These are phyloP conservation scores for Drosophila carrolli DNA, from an alignment of 1,140 invertebrate genomes.

Conservation along the genomic window DNA sequence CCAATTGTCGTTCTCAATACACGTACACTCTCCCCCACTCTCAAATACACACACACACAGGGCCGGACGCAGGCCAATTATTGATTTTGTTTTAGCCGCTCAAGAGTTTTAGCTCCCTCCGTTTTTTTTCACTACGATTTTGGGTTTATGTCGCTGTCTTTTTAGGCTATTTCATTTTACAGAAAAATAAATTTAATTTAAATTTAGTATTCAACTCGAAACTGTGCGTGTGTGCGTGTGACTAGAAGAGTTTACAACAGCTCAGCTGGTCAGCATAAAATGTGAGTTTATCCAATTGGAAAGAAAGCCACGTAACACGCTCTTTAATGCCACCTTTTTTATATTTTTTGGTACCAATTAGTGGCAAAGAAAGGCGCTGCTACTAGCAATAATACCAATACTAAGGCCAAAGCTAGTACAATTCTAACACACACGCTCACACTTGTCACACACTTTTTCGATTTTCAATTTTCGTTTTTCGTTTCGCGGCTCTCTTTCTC, in stretches of 20 bases:
- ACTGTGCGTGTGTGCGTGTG: conserved; percentile 3
- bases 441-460: conserved; percentile 60
- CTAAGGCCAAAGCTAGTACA: conserved; percentile 19
- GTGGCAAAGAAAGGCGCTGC: conserved; percentile 37
- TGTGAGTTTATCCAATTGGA: conserved; percentile 15
- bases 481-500: conserved; percentile 14
- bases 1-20: conserved; percentile 43
- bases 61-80: conserved; percentile 66
- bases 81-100: conserved; percentile 67
- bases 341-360: conserved; percentile 51
- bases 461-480: conserved; percentile 43
- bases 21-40: conserved; percentile 16
- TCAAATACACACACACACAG: conserved; percentile 23
- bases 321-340: conserved; percentile 14
- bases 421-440: conserved; percentile 31
- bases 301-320: conserved; percentile 44
- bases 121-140: conserved; percentile 20
- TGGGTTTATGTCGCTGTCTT: background rate
- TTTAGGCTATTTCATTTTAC: too few relatives aligned
- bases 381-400: conserved; percentile 7
- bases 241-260: conserved; percentile 19
- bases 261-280: conserved; percentile 18
- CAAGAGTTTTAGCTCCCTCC: conserved; percentile 10
- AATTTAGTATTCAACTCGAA: background rate
- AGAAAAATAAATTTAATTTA: conserved; percentile 4